phyloP scores from a whole-genome alignment of 2,113 vertebrate genomes.

The Ia io region DNA sequence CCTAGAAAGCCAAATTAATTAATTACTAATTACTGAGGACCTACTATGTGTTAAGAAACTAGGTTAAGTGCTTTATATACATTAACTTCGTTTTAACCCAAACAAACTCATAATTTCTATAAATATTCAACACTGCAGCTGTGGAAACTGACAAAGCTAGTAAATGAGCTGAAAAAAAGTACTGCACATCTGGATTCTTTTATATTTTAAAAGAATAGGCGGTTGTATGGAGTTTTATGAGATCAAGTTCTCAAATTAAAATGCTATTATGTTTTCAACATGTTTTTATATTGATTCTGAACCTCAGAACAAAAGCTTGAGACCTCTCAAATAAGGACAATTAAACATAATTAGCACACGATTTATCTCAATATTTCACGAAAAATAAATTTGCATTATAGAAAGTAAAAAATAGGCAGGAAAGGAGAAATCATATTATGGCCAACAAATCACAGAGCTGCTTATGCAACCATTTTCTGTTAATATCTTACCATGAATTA shows the following conservation, averaged over 20 bases:
- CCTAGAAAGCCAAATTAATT: not conserved
- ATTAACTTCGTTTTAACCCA: conserved; percentile 1
- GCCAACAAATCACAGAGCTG: conserved; percentile 13
- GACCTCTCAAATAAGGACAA: not conserved
- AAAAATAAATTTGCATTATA: conserved; percentile 1
- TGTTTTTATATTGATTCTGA: not conserved
- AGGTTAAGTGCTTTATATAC: not conserved
- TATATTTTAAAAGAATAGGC: conserved; percentile 11
- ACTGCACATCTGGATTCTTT: not conserved
- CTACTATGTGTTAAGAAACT: not conserved
- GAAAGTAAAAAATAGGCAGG: not conserved
- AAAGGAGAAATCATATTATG: not conserved
- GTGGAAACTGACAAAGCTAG: not conserved
- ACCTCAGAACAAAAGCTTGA: conserved; percentile 11
- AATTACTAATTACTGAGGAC: not conserved
- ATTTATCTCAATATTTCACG: conserved; percentile 5
- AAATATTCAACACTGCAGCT: not conserved
- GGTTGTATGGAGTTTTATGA: not conserved
- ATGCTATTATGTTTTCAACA: not conserved
- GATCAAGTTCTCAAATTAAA: conserved; percentile 32
- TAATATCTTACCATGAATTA: not conserved
- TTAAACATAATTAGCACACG: not conserved
- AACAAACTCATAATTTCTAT: not conserved
- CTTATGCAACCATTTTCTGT: not conserved
- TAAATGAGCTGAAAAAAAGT: not conserved